phyloP scores from a whole-genome alignment of 2,113 vertebrate genomes.

The Takifugu bimaculatus region DNA sequence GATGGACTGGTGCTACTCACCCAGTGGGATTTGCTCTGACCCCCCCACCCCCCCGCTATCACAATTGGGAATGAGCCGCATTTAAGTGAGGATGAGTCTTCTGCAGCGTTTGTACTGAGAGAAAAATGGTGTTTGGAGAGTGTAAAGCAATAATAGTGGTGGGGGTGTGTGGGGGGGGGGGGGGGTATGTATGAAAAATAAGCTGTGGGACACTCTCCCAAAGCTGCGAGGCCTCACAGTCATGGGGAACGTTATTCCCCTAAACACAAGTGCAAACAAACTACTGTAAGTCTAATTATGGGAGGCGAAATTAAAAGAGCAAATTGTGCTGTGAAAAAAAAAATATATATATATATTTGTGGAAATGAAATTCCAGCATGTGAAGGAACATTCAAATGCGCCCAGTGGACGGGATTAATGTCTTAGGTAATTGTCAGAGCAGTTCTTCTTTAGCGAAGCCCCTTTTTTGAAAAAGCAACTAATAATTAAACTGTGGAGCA shows the following conservation, averaged over 20 bases:
- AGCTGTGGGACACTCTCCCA: too few relatives aligned
- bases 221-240: too few relatives aligned
- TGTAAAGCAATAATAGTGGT: too few relatives aligned
- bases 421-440: conserved; percentile 66
- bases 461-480: conserved; percentile 66
- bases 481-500: conserved; percentile 54
- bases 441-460: conserved; percentile 57
- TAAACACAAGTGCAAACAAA: conserved; percentile 45
- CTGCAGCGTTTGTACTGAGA: too few relatives aligned
- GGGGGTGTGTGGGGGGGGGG: too few relatives aligned
- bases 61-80: too few relatives aligned
- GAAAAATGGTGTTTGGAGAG: too few relatives aligned
- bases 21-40: too few relatives aligned
- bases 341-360: conserved; percentile 69
- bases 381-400: conserved; percentile 69
- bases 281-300: conserved; percentile 56
- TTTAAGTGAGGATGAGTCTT: too few relatives aligned
- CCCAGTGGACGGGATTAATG: conserved; percentile 71
- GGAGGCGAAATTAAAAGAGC: conserved; percentile 69
- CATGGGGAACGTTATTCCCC: not conserved
- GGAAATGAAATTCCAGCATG: conserved; percentile 58
- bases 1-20: too few relatives aligned
- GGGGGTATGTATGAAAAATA: too few relatives aligned
- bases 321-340: conserved; percentile 67
- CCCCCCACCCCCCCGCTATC: too few relatives aligned